phyloP scores from a whole-genome alignment of 1,140 invertebrate genomes.

The Anastatus disparis region DNA sequence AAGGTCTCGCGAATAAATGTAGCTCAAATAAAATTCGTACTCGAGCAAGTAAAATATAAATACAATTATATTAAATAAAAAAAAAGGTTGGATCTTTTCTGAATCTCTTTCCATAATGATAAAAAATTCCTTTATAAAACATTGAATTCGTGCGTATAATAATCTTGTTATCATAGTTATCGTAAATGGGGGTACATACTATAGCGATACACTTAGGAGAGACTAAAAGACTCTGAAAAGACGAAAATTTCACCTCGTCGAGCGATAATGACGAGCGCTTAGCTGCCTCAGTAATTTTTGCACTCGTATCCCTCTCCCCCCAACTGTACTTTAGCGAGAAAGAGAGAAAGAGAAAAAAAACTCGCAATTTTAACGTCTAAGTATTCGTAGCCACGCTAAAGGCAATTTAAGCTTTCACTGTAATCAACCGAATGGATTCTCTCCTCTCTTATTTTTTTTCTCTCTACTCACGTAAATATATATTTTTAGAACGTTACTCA shows the following conservation, averaged over 20 bases:
- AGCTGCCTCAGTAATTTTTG: constrained; percentile 11
- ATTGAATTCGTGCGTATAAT: background rate
- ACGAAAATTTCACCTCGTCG: background rate
- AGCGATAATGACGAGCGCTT: constrained; percentile 10
- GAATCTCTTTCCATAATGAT: too few relatives aligned
- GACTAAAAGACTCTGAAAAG: background rate
- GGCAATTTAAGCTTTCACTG: background rate
- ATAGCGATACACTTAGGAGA: background rate
- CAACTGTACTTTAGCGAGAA: too few relatives aligned
- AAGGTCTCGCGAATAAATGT: too few relatives aligned
- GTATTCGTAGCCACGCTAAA: constrained; percentile 13
- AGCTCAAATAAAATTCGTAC: too few relatives aligned
- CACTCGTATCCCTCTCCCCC: background rate
- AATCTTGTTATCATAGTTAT: background rate
- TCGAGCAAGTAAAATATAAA: too few relatives aligned
- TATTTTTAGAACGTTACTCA: too few relatives aligned
- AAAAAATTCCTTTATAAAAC: too few relatives aligned
- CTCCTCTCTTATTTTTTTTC: background rate
- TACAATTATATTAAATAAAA: too few relatives aligned
- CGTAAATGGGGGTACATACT: background rate
- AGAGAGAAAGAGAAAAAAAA: background rate
- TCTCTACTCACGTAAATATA: background rate
- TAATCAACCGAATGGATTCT: constrained; percentile 1
- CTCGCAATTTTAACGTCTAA: background rate
- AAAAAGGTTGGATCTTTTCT: too few relatives aligned